Evolutionary conservation across 2,888 invertebrate genomes (phyloP), one percentile per base, ranked within the genome.

Genomic region (Cotesia congregata): DNA sequence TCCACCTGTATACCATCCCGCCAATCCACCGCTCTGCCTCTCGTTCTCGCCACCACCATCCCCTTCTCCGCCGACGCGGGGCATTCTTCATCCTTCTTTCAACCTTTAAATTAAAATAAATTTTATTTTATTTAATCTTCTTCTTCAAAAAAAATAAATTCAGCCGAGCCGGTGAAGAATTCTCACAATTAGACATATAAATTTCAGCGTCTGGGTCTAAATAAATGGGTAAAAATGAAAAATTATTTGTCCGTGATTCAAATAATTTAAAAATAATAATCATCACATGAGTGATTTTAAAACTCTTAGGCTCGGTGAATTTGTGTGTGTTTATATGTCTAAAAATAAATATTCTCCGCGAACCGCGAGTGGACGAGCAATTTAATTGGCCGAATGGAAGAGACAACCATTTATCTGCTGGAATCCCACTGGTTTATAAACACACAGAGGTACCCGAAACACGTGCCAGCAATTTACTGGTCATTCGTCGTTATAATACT

Each of bases 11-110:
- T 88, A 84, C 88, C 88, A 87, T 82, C 85, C 79, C 15, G 80
- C 82, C 67, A 82, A 78, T 41, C 79, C 82, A 40, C 75, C 74
- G 60, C 74, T 78, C 69, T 68, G 73, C n/a, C 74, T 74, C 39
- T 77, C 80, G 79, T 80, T 81, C 78, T 76, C 78, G 78, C 84
- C 85, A 82, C 84, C 83, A 76, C 85, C 86, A 80, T 85, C 85
- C 83, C 86, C 88, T 83, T 87, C 88, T 85, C 86, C 87, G 78
- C 83, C 84, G 84, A 85, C 85, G 82, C 87, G 88, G 85, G 88
- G 86, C 88, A 88, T 88, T 87, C 88, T 88, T 88, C 88, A 88
- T 88, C 87, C 88, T 88, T 87, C 83, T 83, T 80, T 83, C 82
- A 82, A 83, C 82, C 86, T 86, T 75, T 1, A 81, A 82, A 60